phyloP scores from a whole-genome alignment of 2,113 vertebrate genomes.

The Callocephalon fimbriatum region DNA sequence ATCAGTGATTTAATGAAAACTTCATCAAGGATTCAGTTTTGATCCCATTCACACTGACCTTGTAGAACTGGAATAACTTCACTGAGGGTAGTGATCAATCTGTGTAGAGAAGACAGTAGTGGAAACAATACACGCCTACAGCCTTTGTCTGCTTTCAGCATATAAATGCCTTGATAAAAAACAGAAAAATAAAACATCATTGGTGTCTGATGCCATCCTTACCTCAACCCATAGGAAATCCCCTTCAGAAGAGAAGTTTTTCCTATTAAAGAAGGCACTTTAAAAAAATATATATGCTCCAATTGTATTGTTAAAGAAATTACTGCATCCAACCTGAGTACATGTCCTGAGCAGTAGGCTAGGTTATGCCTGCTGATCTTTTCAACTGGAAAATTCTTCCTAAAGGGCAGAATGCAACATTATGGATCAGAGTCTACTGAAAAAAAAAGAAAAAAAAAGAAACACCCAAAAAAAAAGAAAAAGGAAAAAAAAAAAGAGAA shows the following conservation, averaged over 20 bases:
- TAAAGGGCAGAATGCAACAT: conserved; percentile 68
- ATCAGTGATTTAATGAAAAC: conserved; percentile 21
- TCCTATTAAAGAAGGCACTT: background rate
- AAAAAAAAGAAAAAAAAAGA: background rate
- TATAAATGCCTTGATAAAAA: background rate
- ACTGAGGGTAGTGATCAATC: background rate
- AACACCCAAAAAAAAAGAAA: too few species aligned
- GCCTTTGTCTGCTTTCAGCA: background rate
- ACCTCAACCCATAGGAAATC: background rate
- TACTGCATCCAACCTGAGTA: background rate
- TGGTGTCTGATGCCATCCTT: background rate
- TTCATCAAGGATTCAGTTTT: conserved; percentile 31
- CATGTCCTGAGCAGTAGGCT: background rate
- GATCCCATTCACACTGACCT: conserved; percentile 14
- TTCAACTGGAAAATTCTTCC: conserved; percentile 72
- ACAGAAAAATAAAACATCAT: background rate
- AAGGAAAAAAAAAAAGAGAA: background rate
- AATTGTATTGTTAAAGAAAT: conserved; percentile 12
- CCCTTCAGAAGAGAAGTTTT: background rate
- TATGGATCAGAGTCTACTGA: conserved; percentile 57
- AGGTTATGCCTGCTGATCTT: conserved; percentile 53
- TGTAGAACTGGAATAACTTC: conserved; percentile 13
- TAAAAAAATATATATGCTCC: background rate
- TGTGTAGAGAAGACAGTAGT: background rate
- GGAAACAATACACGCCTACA: background rate